Conservation (phyloP, 2,797 vertebrate genomes). For the Eulemur mongoz region DNA sequence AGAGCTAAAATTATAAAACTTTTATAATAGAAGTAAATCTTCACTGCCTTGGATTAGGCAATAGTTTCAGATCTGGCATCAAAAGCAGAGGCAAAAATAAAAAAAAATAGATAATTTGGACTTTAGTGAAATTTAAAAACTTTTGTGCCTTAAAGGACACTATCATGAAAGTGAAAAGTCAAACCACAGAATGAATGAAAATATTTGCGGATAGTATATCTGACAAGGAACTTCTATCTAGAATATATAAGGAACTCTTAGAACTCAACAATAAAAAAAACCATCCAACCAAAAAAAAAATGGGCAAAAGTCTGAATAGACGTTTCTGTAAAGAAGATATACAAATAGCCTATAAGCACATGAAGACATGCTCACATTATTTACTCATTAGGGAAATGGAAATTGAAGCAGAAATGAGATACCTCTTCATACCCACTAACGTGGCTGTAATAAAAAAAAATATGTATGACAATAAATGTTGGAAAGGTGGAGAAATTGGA, state of each 20-base stretch:
- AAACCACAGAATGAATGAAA: neutral
- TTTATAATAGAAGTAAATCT: neutral
- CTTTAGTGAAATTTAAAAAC: neutral
- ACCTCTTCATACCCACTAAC: neutral
- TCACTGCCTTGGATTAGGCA: neutral
- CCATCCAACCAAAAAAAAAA: neutral
- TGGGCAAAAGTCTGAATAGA: neutral
- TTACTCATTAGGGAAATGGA: neutral
- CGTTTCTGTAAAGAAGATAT: neutral
- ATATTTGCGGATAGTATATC: constrained; percentile 18
- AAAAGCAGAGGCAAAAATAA: neutral
- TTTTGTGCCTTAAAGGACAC: neutral
- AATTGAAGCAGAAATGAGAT: neutral
- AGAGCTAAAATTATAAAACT: neutral
- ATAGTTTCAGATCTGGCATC: neutral
- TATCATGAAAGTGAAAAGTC: neutral
- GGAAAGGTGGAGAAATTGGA: neutral
- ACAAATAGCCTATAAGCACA: neutral
- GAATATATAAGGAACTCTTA: neutral
- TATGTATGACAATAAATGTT: neutral
- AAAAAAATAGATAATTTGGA: neutral
- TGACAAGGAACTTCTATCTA: neutral
- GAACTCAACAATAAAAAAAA: neutral
- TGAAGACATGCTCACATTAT: neutral
- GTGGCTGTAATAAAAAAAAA: neutral